Conservation (phyloP, 2,113 vertebrate genomes). For the Herpailurus yagouaroundi region DNA sequence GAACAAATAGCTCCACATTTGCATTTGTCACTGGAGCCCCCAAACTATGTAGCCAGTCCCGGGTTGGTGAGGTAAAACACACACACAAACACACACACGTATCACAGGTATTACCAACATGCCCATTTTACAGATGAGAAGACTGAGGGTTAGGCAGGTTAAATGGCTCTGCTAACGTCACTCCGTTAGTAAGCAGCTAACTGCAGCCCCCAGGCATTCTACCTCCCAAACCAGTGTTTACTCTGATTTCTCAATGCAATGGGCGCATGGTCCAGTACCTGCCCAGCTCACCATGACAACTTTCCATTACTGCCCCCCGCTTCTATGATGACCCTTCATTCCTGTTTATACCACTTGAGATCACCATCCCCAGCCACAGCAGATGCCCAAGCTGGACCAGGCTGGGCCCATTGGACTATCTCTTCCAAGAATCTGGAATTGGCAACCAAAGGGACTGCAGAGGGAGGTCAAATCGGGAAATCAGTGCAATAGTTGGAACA, state of each 20-base stretch:
- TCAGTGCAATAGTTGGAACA: background rate
- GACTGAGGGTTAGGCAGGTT: background rate
- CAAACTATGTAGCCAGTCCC: background rate
- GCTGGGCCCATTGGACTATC: background rate
- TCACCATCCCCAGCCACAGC: background rate
- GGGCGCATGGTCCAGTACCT: background rate
- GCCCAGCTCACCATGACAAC: rapidly evolving
- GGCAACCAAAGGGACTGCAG: background rate
- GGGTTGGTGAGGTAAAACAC: background rate
- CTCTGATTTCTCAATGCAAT: background rate
- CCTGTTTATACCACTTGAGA: background rate
- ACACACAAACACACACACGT: background rate
- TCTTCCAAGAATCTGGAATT: background rate
- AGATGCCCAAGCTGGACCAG: background rate
- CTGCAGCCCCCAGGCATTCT: background rate
- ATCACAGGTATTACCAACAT: background rate
- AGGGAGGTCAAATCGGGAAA: background rate
- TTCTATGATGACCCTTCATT: background rate
- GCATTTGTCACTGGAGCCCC: background rate
- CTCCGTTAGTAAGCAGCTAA: background rate
- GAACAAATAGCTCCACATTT: background rate
- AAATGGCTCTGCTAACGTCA: background rate
- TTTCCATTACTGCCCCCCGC: background rate
- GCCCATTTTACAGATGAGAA: background rate
- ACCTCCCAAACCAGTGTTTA: background rate